Conservation (phyloP, 2,888 invertebrate genomes). For the Cataglyphis livida region DNA sequence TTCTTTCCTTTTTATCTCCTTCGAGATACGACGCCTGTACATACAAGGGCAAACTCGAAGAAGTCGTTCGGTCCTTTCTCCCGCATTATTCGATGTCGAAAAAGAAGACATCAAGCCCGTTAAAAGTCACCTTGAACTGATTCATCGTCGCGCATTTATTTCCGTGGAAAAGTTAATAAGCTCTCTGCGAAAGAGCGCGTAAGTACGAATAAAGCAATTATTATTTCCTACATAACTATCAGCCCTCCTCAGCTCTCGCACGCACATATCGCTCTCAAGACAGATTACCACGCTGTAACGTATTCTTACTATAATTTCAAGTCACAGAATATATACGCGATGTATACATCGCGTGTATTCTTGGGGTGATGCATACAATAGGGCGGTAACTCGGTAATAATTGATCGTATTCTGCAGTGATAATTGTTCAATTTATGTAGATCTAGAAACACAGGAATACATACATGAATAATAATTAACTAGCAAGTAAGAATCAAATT, state of each 20-base stretch:
- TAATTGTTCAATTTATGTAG: neutral
- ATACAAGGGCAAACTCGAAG: slow-evolving; percentile 32
- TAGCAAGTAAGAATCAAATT: neutral
- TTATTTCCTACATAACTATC: slow-evolving; percentile 36
- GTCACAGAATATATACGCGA: neutral
- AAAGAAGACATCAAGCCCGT: slow-evolving; percentile 18
- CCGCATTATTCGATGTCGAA: slow-evolving; percentile 22
- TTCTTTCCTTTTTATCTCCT: slow-evolving; percentile 63
- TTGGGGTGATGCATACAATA: neutral
- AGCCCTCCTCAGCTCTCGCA: neutral
- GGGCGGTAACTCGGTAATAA: neutral
- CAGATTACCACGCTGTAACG: neutral
- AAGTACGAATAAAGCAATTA: slow-evolving; percentile 37
- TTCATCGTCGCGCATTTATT: slow-evolving; percentile 50
- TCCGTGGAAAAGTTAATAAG: slow-evolving; percentile 51
- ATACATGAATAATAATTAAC: neutral
- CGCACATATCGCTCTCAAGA: slow-evolving; percentile 6
- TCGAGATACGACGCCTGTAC: slow-evolving; percentile 57
- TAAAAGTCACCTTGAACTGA: slow-evolving; percentile 39
- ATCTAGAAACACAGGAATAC: neutral
- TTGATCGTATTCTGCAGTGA: neutral
- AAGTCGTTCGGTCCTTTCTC: neutral
- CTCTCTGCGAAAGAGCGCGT: slow-evolving; percentile 13
- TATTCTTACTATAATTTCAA: slow-evolving; percentile 33
- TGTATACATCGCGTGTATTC: neutral